Conservation (phyloP, 2,113 vertebrate species). For the Vulpes vulpes region DNA sequence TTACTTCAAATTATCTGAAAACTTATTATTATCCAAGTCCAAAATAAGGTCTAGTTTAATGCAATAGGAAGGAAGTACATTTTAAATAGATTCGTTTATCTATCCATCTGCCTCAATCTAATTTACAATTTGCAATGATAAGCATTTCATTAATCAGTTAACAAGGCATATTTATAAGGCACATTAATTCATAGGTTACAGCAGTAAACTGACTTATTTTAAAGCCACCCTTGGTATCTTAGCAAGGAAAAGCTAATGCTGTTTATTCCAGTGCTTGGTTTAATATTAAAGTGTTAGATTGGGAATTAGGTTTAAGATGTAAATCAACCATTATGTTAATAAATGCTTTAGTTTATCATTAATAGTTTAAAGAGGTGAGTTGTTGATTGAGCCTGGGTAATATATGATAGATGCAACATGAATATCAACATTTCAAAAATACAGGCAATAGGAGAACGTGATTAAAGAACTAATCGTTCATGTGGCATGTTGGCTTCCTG, state of each 20-base stretch:
- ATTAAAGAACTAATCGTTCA: conserved; percentile 39
- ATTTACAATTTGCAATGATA: conserved; percentile 79
- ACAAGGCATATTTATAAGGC: conserved; percentile 81
- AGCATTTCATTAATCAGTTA: conserved; percentile 81
- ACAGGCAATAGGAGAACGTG: neutral
- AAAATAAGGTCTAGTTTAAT: conserved; percentile 58
- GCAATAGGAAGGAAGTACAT: conserved; percentile 55
- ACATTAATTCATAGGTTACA: conserved; percentile 71
- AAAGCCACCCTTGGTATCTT: conserved; percentile 64
- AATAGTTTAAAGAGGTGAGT: conserved; percentile 8
- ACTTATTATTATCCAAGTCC: conserved; percentile 65
- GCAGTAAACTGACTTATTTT: conserved; percentile 63
- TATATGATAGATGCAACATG: conserved; percentile 7
- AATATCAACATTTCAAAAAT: conserved; percentile 43
- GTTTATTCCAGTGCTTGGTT: conserved; percentile 47
- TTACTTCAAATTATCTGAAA: conserved; percentile 68
- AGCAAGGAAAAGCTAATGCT: conserved; percentile 56
- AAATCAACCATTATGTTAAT: conserved; percentile 60
- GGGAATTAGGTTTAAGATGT: conserved; percentile 45
- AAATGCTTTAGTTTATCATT: conserved; percentile 56
- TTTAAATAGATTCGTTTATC: conserved; percentile 65
- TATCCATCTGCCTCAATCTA: conserved; percentile 68
- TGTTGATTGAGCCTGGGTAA: conserved; percentile 50
- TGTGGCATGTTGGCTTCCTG: neutral
- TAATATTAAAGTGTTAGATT: conserved; percentile 26